Evolutionary conservation across 2,797 vertebrate species (phyloP), one percentile per base, ranked within the genome.

Genomic region (Pseudomugil gertrudae): DNA sequence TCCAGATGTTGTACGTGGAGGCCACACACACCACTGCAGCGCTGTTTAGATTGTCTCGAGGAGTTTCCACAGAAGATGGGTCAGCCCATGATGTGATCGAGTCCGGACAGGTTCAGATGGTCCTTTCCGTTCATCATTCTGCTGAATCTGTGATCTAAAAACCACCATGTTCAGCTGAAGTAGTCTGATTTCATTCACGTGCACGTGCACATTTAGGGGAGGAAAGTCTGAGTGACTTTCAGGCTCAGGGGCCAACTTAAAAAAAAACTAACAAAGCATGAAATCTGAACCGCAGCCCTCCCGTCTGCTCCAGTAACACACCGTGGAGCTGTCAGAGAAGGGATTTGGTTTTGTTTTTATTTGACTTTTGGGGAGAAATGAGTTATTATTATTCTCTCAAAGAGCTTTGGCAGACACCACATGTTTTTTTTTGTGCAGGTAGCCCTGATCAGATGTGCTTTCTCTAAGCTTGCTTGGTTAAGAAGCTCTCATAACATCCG

Each of bases 371-470:
- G 3, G 27, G 11, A 45, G n/a, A n/a, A n/a, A n/a, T 29, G 53
- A 48, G 23, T 3, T 11, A 48, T 21, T 33, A 17, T 27, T 19
- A 45, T 23, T 63, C 48, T 56, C 11, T 8, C 48, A 30, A 11
- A 17, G 43, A 61, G 27, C 24, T n/a, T 21, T n/a, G 48, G 38
- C 10, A 52, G 48, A 58, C 17, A 56, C 47, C 65, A 52, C 64
- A 30, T 51, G 32, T 43, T 23, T 61, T 38, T 50, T 19, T 57
- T 27, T 61, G 33, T 56, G 21, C 4, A 38, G 33, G 27, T 35
- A 17, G 17, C 58, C 3, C 48, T 15, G 23, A n/a, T 45, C 58
- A 26, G 15, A 48, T 58, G 21, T 7, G 1, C 13, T n/a, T 47
- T 47, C 48, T 23, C 24, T n/a, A 29, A 52, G 29, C 52, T 17